Base-by-base conservation (phyloP, 2,888 invertebrate species). In the Leucophenga maculata region DNA sequence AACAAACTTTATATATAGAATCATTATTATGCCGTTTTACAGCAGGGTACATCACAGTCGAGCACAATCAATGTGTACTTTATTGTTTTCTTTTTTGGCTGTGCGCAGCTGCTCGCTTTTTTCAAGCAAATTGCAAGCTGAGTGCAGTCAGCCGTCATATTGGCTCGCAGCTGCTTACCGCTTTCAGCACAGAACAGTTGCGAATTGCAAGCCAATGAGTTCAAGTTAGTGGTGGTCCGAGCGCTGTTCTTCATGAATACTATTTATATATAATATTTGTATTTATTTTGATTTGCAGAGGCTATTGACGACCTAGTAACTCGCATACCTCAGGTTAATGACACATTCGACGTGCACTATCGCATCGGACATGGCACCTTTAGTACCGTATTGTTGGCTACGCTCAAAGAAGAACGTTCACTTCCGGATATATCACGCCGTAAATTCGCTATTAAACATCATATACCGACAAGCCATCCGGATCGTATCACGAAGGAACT, bases 341-440 rank as follows among this genome's bases (percentile, higher is more conserved):
- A 91, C 74, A 89, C 92, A 74, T 94, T 94, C 83, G 89, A 92
- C 75, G 89, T 94, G 46, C 92, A 93, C 85, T 90, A 90, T 50
- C 93, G 94, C 82, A 93, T 95, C 78, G 95, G 95, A 0, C 93
- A 93, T 89, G 96, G 96, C 18, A 95, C 96, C 1, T 97, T 97
- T 84, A 96, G 96, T 86, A 94, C 94, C 0, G 97, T 97, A 26
- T 95, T 94, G 82, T 88, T 95, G 79, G 96, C 94, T 1, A 92
- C 92, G 2, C 87, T 94, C 67, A 87, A 86, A 31, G 82, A 81
- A 48, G 87, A 85, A 60, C 70, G 77, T 75, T 88, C 78, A 88
- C 72, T 90, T 72, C 86, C 90, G 1, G 86, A 89, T 1, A 75
- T 86, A 6, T 85, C 89, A 67, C 90, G 91, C 64, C 90, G 92